Evolutionary conservation across 92 coral and sea anemone genomes (phyloP).

Genomic region (Siderastrea siderea): DNA sequence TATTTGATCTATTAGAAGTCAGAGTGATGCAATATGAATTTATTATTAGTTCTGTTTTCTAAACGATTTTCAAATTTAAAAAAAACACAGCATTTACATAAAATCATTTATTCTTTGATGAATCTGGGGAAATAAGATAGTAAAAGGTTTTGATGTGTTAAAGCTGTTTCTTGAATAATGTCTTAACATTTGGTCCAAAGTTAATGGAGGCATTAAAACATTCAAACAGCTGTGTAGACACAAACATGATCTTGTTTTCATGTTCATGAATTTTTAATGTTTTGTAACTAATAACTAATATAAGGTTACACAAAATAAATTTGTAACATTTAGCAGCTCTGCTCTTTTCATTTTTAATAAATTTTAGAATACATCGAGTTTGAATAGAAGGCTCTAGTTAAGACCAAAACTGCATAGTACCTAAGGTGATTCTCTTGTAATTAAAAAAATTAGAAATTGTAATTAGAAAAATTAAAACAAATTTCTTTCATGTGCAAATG

Average conservation of each 20-base stretch:
- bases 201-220: background rate
- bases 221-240: constrained; percentile 33
- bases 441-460: too few species aligned
- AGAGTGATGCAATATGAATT: constrained; percentile 35
- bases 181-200: constrained; percentile 11
- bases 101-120: constrained; percentile 19
- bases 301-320: background rate
- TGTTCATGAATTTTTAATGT: background rate
- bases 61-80: background rate
- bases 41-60: constrained; percentile 14
- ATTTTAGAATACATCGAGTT: too few species aligned
- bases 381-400: too few species aligned
- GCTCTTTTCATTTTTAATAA: background rate
- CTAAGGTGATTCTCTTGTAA: too few species aligned
- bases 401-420: too few species aligned
- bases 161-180: background rate
- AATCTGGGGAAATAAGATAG: background rate
- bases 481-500: too few species aligned
- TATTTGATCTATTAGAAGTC: background rate
- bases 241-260: background rate
- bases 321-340: background rate
- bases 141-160: background rate
- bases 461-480: too few species aligned
- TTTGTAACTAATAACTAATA: background rate
- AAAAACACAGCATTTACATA: background rate